A percentile compares a stretch with the other conserved stretches of the same genome.
phyloP scores from a whole-genome alignment of 2,113 vertebrate species.

The Siniperca chuatsi region DNA sequence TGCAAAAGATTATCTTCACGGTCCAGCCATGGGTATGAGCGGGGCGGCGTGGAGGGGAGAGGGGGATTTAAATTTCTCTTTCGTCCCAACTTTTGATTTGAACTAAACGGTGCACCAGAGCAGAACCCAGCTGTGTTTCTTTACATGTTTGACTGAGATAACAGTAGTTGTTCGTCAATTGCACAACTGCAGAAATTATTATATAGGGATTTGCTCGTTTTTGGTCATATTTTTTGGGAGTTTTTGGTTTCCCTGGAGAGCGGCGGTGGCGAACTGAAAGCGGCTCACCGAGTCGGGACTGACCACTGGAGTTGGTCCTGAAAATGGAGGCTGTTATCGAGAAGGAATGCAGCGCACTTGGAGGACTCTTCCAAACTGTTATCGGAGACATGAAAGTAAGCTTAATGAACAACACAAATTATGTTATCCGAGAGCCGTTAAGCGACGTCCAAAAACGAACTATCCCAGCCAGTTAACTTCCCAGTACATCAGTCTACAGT shows the following conservation, averaged over 20 bases:
- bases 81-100: constrained; percentile 61
- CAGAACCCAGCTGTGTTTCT: constrained; percentile 6
- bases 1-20: not conserved
- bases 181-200: not conserved
- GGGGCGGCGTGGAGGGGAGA: constrained; percentile 56
- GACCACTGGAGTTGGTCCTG: constrained; percentile 73
- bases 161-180: not conserved
- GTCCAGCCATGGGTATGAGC: constrained; percentile 63
- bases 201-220: not conserved
- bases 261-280: constrained; percentile 54
- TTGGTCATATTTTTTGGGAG: not conserved
- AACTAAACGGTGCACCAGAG: constrained; percentile 44
- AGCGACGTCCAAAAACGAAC: not conserved
- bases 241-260: constrained; percentile 31
- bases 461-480: not conserved
- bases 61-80: constrained; percentile 78
- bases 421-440: not conserved
- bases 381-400: constrained; percentile 89
- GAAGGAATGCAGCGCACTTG: constrained; percentile 88
- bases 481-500: not conserved
- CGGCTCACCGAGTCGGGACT: constrained; percentile 68
- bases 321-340: constrained; percentile 88
- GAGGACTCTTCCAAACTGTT: constrained; percentile 87
- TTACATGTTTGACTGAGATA: not conserved
- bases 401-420: not conserved